Conservation (phyloP, 2,113 vertebrate species). For the Mormyrus lacerda region DNA sequence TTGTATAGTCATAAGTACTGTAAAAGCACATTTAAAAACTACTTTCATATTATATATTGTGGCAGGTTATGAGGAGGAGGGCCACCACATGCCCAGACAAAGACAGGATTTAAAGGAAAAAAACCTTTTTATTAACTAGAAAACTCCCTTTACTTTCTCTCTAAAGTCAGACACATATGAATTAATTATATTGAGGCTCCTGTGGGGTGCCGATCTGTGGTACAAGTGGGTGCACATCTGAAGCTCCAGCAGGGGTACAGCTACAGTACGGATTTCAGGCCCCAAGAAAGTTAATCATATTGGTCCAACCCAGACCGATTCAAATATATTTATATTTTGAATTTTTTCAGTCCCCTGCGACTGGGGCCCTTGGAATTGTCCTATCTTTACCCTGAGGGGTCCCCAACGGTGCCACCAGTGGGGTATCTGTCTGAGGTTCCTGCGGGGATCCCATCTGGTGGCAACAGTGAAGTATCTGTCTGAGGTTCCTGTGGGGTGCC, state of each 20-base stretch:
- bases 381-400: not conserved
- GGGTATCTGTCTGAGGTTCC: not conserved
- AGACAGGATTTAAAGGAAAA: not conserved
- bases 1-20: constrained; percentile 4
- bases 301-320: not conserved
- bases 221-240: not conserved
- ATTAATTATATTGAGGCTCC: not conserved
- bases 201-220: not conserved
- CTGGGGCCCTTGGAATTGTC: not conserved
- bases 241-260: not conserved
- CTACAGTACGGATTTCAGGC: not conserved
- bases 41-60: not conserved
- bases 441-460: too few species aligned
- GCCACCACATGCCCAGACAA: not conserved
- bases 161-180: not conserved
- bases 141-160: not conserved
- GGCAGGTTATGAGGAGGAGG: not conserved
- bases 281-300: not conserved
- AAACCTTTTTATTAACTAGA: not conserved
- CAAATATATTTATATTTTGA: not conserved
- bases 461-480: too few species aligned
- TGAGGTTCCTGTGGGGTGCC: too few species aligned
- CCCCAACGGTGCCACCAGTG: not conserved
- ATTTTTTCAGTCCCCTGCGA: not conserved
- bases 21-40: not conserved